Evolutionary conservation across 2,888 invertebrate species (phyloP), one percentile per base, ranked within the genome.

Genomic region (Pinctada fucata): DNA sequence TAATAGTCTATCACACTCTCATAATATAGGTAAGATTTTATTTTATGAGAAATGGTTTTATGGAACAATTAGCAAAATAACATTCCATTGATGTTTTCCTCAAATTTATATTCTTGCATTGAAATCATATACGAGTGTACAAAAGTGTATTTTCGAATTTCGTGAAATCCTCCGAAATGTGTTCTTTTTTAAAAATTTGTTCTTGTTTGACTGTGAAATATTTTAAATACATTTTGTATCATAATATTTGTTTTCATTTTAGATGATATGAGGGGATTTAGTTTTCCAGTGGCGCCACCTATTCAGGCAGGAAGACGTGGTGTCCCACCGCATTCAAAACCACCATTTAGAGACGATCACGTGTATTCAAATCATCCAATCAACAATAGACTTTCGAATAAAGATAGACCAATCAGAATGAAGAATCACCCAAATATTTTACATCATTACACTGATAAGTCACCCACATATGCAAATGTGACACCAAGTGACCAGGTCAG

Each of bases 1-100:
- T 64, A 80, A 80, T 64, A 85, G 82, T n/a, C 80, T 84, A 74
- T 85, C 86, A 63, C 85, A 86, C 75, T 84, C 85, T 58, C 84
- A 86, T 71, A 83, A 85, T 75, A 80, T 83, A 79, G 86, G 86
- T 85, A 72, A 6, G 79, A 64, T 6, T 3, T 72, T 3, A 64
- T 3, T 58, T 8, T n/a, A n/a, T n/a, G 16, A 50, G 71, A 31
- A n/a, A 16, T 48, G 8, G 31, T 31, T 31, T 31, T 31, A 31
- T 31, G 31, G 31, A 31, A 31, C 31, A 31, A 31, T 31, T 31
- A 31, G 31, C 31, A 31, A 31, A 31, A 31, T 31, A 31, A 31
- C 31, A 31, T 31, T 31, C 31, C 31, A 31, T 31, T 31, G 31
- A 31, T 31, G 31, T 31, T 31, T 31, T 31, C 31, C 31, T 31